These are phyloP conservation scores for Oegoconia quadripuncta DNA, from an alignment of 2,888 invertebrate genomes.

Conservation along the genomic window DNA sequence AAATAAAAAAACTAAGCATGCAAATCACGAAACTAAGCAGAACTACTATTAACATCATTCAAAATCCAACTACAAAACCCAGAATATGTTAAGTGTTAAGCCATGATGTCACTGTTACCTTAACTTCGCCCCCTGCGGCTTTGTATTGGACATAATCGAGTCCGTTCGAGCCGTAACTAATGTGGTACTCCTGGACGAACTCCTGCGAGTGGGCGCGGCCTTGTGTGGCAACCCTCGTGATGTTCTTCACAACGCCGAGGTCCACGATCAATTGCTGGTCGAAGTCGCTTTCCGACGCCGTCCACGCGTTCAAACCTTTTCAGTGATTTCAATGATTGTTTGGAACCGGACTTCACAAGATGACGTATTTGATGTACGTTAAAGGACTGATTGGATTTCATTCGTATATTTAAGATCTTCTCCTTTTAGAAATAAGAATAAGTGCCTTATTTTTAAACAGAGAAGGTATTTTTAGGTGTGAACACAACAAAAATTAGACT, in stretches of 20 bases:
- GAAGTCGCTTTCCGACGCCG: constrained; percentile 93
- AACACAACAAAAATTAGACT: no score
- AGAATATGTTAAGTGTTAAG: no score
- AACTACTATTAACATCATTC: neutral
- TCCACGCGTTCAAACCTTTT: constrained; percentile 95
- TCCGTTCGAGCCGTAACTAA: constrained; percentile 95
- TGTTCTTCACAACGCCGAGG: constrained; percentile 91
- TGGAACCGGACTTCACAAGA: no score
- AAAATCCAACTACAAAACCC: no score
- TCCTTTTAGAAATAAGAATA: no score
- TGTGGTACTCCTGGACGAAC: constrained; percentile 95
- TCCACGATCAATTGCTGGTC: constrained; percentile 95
- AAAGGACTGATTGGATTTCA: no score
- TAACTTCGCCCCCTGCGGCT: constrained; percentile 92
- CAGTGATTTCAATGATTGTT: neutral
- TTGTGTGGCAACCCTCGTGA: constrained; percentile 93
- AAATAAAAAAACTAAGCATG: no score
- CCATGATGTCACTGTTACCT: no score
- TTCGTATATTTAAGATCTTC: no score
- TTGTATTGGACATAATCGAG: constrained; percentile 94
- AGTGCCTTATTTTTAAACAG: no score
- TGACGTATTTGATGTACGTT: neutral
- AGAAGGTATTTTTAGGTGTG: no score
- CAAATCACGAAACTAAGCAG: no score
- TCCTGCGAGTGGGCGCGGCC: constrained; percentile 94